phyloP scores from a whole-genome alignment of 37 sponge, comb jelly and placozoan species.

The Oscarella lobularis region DNA sequence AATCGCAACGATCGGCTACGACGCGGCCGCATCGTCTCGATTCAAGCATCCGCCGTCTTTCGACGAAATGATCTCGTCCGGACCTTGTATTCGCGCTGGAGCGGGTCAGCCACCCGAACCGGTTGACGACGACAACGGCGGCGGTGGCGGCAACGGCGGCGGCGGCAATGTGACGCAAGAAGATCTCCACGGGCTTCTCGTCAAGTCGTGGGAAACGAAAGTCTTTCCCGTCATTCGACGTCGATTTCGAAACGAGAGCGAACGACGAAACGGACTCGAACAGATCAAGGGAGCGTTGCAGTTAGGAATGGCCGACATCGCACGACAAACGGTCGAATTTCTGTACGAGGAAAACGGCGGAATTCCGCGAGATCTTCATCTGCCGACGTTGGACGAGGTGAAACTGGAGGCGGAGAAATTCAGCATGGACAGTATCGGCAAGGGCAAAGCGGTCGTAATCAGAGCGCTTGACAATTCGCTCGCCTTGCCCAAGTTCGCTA shows the following conservation, averaged over 20 bases:
- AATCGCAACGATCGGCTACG: constrained; percentile 44
- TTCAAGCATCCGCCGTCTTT: constrained; percentile 37
- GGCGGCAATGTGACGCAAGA: constrained; percentile 31
- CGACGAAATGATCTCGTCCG: constrained; percentile 67
- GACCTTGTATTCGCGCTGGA: constrained; percentile 10
- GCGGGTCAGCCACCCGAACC: neutral
- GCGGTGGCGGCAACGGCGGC: constrained; percentile 38
- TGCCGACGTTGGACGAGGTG: constrained; percentile 87
- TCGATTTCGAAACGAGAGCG: constrained; percentile 90
- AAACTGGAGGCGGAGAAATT: constrained; percentile 75
- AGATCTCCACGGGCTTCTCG: constrained; percentile 76
- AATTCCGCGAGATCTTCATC: constrained; percentile 65
- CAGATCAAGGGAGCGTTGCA: constrained; percentile 93
- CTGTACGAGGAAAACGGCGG: constrained; percentile 86
- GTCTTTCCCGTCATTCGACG: constrained; percentile 88
- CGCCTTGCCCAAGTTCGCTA: constrained; percentile 19
- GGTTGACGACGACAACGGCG: constrained; percentile 34
- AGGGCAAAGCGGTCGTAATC: constrained; percentile 52
- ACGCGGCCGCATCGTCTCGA: constrained; percentile 30
- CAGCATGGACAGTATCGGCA: constrained; percentile 11
- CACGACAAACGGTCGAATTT: constrained; percentile 89
- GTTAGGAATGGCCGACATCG: constrained; percentile 84
- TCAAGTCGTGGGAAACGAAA: constrained; percentile 92
- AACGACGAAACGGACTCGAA: constrained; percentile 77
- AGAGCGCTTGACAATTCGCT: neutral